phyloP scores from a whole-genome alignment of 2,797 vertebrate genomes.

The Danio aesculapii region DNA sequence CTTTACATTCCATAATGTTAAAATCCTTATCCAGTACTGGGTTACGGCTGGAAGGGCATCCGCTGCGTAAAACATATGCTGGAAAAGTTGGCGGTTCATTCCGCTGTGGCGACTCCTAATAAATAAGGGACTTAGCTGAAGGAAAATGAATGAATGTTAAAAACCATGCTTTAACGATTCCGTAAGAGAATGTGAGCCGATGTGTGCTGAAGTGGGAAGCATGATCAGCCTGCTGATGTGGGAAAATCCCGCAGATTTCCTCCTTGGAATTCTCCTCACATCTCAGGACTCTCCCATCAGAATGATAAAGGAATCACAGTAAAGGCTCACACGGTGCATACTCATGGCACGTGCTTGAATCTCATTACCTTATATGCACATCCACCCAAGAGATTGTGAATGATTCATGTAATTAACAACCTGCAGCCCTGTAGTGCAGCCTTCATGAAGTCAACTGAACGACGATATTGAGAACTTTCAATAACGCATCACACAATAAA shows the following conservation, averaged over 20 bases:
- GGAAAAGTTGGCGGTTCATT: too few relatives aligned
- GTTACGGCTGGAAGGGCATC: too few relatives aligned
- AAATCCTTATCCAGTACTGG: too few relatives aligned
- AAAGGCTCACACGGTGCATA: background rate
- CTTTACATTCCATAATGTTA: too few relatives aligned
- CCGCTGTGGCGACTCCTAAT: too few relatives aligned
- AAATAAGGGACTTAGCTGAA: too few relatives aligned
- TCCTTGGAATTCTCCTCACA: conserved; percentile 17
- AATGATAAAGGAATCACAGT: background rate
- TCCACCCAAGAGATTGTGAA: background rate
- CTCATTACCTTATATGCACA: background rate
- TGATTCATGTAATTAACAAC: conserved; percentile 1
- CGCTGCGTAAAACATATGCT: too few relatives aligned
- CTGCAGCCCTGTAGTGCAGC: background rate
- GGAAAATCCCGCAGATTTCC: background rate
- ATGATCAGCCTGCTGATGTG: conserved; percentile 28
- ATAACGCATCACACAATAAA: background rate
- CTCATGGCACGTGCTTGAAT: background rate
- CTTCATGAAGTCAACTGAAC: background rate
- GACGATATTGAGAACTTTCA: background rate
- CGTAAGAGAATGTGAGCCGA: background rate
- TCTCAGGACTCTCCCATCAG: conserved; percentile 17
- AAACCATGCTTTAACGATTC: background rate
- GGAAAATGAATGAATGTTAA: background rate
- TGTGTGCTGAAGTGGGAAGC: background rate